Base-by-base conservation (phyloP, 2,888 invertebrate genomes). In the Stegophylla sp. region DNA sequence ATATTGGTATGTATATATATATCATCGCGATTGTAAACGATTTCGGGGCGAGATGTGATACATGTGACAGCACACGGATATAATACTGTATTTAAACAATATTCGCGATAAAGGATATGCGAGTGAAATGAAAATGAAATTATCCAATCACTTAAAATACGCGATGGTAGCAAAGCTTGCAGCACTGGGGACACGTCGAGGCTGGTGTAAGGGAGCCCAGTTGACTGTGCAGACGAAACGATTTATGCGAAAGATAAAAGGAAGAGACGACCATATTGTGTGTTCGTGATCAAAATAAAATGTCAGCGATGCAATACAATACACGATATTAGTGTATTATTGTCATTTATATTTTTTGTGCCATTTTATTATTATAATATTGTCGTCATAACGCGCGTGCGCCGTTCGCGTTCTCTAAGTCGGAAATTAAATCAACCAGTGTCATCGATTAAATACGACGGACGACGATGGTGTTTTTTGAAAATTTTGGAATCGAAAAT, bases 381-480 rank as follows among this genome's bases (percentile, higher is more conserved):
- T 66, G 20, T 20, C 12, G 26, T 69, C 15, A n/a, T 28, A 3
- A 17, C 0, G n/a, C 5, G 28, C 17, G 10, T 45, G 23, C 48
- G 17, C 17, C n/a, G 17, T 26, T 5, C 23, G 43, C n/a, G 63
- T 41, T n/a, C 17, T 2, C 1, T 43, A 77, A 77, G 77, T 67
- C 45, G 20, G 15, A 20, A 28, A 69, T 48, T 77, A 77, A 77
- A 77, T 77, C 77, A 77, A 67, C 45, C n/a, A n/a, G 41, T 28
- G 67, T 13, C 67, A 67, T 77, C 77, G 67, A 77, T 77, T 77
- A 77, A 59, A 77, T 67, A 48, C 34, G n/a, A 48, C 64, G 26
- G 28, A 5, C 34, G 20, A 63, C 64, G 45, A 34, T n/a, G 4
- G 34, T 7, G 34, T 3, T 34, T 34, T 34, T 34, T 7, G 34